Conservation (phyloP, 2,113 vertebrate genomes). For the Albula goreensis region DNA sequence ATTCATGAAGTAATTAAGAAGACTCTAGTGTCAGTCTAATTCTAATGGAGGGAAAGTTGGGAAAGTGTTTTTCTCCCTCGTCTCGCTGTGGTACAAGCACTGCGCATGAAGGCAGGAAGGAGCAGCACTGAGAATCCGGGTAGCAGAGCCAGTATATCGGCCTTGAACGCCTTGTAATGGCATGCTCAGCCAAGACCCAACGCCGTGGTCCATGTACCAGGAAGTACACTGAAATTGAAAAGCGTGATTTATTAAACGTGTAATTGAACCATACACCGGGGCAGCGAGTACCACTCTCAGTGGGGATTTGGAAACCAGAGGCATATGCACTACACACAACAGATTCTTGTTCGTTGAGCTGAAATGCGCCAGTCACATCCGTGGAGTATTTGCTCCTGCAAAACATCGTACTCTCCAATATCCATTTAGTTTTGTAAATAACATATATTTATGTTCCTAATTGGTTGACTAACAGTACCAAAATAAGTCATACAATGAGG, state of each 20-base stretch:
- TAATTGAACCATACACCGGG: slow-evolving; percentile 38
- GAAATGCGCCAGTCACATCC: slow-evolving; percentile 29
- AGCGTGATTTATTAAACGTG: slow-evolving; percentile 47
- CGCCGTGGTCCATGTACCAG: slow-evolving; percentile 13
- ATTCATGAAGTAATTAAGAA: too few species aligned
- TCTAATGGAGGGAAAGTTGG: too few species aligned
- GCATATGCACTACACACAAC: slow-evolving; percentile 30
- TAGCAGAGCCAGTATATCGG: too few species aligned
- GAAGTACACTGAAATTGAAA: slow-evolving; percentile 34
- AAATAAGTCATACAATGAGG: slow-evolving; percentile 40
- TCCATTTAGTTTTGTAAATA: slow-evolving; percentile 46
- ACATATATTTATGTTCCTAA: slow-evolving; percentile 35
- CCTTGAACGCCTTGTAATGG: neutral
- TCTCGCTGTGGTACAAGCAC: too few species aligned
- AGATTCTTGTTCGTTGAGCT: slow-evolving; percentile 34
- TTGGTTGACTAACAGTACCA: slow-evolving; percentile 33
- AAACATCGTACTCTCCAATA: slow-evolving; percentile 31
- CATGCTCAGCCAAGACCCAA: neutral
- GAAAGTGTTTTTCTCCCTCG: too few species aligned
- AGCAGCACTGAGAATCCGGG: too few species aligned
- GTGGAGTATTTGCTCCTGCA: slow-evolving; percentile 32
- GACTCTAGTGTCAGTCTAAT: too few species aligned
- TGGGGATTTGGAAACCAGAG: neutral
- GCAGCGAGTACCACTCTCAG: slow-evolving; percentile 22
- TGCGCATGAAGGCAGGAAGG: too few species aligned